Conservation (phyloP, 2,888 invertebrate species). For the Acleris emargana region DNA sequence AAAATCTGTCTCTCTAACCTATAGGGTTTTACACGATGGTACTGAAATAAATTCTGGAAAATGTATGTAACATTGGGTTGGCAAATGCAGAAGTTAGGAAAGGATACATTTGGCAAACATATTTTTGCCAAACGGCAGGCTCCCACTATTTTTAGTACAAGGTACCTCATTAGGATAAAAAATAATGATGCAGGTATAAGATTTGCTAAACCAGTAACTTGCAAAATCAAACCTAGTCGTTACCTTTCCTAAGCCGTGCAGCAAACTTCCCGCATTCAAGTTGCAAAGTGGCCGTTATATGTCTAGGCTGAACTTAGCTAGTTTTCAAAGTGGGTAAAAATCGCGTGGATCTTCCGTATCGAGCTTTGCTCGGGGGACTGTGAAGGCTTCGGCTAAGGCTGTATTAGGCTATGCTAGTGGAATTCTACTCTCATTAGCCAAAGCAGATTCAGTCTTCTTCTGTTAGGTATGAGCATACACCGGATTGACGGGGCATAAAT, state of each 20-base stretch:
- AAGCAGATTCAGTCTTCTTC: not conserved
- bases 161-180: too few species aligned
- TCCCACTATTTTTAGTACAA: too few species aligned
- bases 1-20: too few species aligned
- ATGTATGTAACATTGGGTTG: too few species aligned
- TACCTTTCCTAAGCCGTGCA: not conserved
- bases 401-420: not conserved
- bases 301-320: constrained; percentile 45
- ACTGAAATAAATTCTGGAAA: too few species aligned
- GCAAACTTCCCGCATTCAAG: constrained; percentile 17
- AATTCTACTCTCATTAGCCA: not conserved
- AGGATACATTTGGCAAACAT: too few species aligned
- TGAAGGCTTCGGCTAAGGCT: constrained; percentile 26
- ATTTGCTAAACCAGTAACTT: not conserved
- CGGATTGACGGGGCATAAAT: too few species aligned
- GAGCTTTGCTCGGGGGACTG: constrained; percentile 47
- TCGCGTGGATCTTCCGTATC: constrained; percentile 25
- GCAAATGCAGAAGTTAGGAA: too few species aligned
- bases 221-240: not conserved
- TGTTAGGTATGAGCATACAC: too few species aligned
- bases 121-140: too few species aligned
- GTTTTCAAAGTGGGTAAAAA: constrained; percentile 50
- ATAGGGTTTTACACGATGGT: too few species aligned
- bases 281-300: constrained; percentile 26
- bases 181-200: too few species aligned